Conservation (phyloP, 92 coral and sea anemone genomes). For the Parazoanthus atlanticus region DNA sequence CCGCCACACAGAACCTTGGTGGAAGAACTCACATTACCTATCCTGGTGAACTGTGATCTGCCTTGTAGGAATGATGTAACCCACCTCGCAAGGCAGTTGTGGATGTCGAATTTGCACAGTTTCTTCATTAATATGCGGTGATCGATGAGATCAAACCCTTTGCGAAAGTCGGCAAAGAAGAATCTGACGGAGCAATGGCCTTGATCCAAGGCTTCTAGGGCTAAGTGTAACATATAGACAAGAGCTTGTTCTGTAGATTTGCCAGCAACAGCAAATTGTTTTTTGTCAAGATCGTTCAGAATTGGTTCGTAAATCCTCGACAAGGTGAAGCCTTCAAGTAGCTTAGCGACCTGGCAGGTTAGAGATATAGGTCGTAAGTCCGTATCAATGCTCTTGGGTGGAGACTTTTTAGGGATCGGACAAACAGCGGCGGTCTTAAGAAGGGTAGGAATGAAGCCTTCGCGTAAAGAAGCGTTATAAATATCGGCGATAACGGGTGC, state of each 20-base stretch:
- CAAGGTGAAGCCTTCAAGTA: conserved; percentile 50
- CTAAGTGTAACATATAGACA: conserved; percentile 52
- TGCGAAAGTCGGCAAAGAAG: not conserved
- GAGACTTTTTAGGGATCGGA: conserved; percentile 48
- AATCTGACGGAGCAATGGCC: conserved; percentile 51
- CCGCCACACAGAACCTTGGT: not conserved
- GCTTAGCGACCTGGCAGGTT: conserved; percentile 53
- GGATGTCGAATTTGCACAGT: not conserved
- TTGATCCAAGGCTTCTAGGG: conserved; percentile 48
- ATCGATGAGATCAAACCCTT: not conserved
- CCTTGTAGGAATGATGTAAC: not conserved
- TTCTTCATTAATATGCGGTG: not conserved
- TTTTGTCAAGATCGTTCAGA: conserved; percentile 44
- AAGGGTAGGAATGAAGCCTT: conserved; percentile 21
- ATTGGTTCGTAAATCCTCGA: conserved; percentile 21
- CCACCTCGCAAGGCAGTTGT: not conserved
- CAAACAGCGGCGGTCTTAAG: conserved; percentile 17
- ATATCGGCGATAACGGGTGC: conserved; percentile 26
- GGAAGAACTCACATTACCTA: not conserved
- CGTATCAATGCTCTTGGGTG: conserved; percentile 44
- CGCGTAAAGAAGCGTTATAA: conserved; percentile 26
- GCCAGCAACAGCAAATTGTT: conserved; percentile 58
- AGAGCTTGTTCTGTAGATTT: conserved; percentile 50
- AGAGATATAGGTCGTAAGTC: conserved; percentile 52
- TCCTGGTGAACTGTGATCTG: not conserved